Base-by-base conservation (phyloP, 2,113 vertebrate species). In the Lonchura striata region DNA sequence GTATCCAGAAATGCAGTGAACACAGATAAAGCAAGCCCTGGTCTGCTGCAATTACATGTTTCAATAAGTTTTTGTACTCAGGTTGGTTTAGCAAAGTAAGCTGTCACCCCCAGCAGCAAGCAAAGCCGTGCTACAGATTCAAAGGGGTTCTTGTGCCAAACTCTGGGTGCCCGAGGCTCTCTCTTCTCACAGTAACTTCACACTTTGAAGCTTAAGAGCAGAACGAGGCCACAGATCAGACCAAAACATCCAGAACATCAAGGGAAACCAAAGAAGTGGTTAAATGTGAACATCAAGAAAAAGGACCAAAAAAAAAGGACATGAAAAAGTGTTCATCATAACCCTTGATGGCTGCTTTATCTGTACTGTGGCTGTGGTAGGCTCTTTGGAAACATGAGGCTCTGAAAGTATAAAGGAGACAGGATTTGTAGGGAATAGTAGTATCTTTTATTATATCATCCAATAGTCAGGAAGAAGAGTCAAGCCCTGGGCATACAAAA, bases 381-480 rank as follows among this genome's bases (percentile, higher is more conserved):
- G 52, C 86, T 86, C 91, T 96, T 83, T 94, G 95, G 92, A 94
- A 95, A 97, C 1, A 33, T 4, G 7, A 93, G 71, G 90, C 88
- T 92, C 79, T 96, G 52, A 88, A 95, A 96, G 71, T 64, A 95
- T 88, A 96, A 97, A 94, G 76, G 71, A 88, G 79, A 95, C 50
- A 63, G 82, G 68, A 94, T 83, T 97, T 94, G 75, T 77, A 93
- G 79, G 85, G 79, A 85, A 96, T 92, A 83, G 76, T 83, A 94
- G 6, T 93, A 88, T 96, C 64, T 95, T 95, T 96, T 90, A 90
- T 95, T 92, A 93, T 86, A 95, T 97, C 82, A 93, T 52, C 69
- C 6, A 31, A 68, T 11, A 94, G 87, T 66, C 56, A 92, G 72
- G 71, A 83, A 93, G 82, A 82, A 64, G 46, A 95, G 88, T 83